Evolutionary conservation across 2,797 vertebrate species (phyloP).

Genomic region (Enteromius viviparus): DNA sequence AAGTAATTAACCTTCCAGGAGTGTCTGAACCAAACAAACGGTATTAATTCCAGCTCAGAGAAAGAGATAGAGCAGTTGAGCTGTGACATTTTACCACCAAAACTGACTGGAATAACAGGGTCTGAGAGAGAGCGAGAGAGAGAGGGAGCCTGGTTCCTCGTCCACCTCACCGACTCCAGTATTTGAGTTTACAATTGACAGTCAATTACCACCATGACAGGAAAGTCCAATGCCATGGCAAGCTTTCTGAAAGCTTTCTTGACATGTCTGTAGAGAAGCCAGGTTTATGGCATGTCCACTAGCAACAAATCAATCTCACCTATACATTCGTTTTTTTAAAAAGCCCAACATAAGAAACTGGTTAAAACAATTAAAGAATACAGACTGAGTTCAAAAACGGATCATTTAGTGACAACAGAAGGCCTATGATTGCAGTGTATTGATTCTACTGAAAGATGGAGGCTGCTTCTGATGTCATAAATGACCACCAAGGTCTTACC

Average conservation of each 20-base stretch:
- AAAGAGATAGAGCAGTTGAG: conserved; percentile 37
- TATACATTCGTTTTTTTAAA: conserved; percentile 33
- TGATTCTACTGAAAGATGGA: conserved; percentile 54
- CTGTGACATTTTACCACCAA: conserved; percentile 43
- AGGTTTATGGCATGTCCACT: conserved; percentile 58
- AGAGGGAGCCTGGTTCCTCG: conserved; percentile 69
- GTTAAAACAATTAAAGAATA: not conserved
- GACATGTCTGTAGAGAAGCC: conserved; percentile 57
- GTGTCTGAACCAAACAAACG: conserved; percentile 26
- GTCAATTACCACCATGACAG: conserved; percentile 73
- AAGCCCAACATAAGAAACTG: not conserved
- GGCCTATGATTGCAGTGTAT: conserved; percentile 50
- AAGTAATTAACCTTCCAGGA: conserved; percentile 38
- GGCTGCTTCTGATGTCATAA: not conserved
- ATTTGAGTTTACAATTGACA: conserved; percentile 70
- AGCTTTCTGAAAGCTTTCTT: conserved; percentile 63
- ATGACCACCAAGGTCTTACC: conserved; percentile 8
- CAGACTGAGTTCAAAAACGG: not conserved
- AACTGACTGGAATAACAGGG: conserved; percentile 48
- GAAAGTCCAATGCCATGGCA: conserved; percentile 55
- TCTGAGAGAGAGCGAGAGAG: conserved; percentile 61
- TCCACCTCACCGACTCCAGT: conserved; percentile 65
- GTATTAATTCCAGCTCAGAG: conserved; percentile 27
- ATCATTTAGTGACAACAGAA: conserved; percentile 22
- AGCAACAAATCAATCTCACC: conserved; percentile 67